These are phyloP conservation scores for Panthera tigris DNA, from an alignment of 2,113 vertebrate genomes.

Conservation along the genomic window DNA sequence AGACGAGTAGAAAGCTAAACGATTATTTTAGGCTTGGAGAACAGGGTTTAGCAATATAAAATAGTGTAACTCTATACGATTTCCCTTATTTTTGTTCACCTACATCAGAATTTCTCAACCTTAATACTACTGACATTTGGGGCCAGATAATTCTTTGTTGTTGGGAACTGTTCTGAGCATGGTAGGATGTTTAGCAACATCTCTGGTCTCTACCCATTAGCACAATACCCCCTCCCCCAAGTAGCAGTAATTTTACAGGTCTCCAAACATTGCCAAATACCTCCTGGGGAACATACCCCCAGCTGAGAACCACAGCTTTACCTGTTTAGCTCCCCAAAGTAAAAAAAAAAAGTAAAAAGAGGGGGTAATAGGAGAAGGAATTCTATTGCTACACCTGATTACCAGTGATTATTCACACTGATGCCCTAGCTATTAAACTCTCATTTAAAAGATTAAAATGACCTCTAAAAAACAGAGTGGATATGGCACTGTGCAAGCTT, in stretches of 20 bases:
- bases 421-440: not conserved
- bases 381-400: not conserved
- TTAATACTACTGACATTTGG: not conserved
- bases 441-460: conserved; percentile 2
- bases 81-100: not conserved
- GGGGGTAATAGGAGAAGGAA: not conserved
- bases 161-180: not conserved
- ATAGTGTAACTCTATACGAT: not conserved
- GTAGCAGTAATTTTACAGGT: not conserved
- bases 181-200: not conserved
- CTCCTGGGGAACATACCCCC: not conserved
- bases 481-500: not conserved
- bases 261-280: not conserved
- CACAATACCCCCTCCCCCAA: not conserved
- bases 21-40: not conserved
- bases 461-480: rapidly evolving
- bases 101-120: not conserved
- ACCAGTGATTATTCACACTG: not conserved
- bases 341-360: not conserved
- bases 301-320: not conserved
- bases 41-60: not conserved
- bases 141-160: not conserved
- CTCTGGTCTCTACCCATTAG: not conserved
- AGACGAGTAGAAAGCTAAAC: not conserved
- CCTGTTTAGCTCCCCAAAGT: not conserved